A percentile compares a stretch with the other conserved stretches of the same genome.
Conservation (phyloP, 1,140 invertebrate genomes). For the Eufriesea mexicana region DNA sequence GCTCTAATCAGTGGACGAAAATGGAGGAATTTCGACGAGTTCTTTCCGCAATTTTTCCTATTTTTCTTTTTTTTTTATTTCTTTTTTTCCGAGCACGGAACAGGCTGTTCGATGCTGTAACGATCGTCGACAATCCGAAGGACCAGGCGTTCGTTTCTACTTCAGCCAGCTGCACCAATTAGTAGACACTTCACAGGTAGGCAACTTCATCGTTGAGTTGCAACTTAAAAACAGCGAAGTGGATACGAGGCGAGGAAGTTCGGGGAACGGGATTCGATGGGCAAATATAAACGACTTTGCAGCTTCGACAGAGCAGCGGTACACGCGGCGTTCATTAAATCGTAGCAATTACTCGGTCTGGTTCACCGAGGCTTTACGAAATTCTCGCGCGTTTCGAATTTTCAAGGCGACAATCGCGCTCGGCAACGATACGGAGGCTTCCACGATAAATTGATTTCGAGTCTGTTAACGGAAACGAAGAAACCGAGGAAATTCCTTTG, state of each 20-base stretch:
- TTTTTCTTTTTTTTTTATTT: too few species aligned
- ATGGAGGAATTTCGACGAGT: too few species aligned
- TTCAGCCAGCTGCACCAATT: constrained; percentile 34
- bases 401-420: background rate
- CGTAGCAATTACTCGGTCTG: constrained; percentile 37
- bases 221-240: constrained; percentile 40
- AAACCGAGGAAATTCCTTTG: background rate
- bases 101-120: constrained; percentile 2
- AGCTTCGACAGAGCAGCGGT: constrained; percentile 10
- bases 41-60: too few species aligned
- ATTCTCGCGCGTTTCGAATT: constrained; percentile 18
- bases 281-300: constrained; percentile 32
- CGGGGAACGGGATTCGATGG: constrained; percentile 7
- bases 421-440: background rate
- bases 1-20: background rate
- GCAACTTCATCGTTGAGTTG: constrained; percentile 22
- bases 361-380: constrained; percentile 27
- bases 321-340: constrained; percentile 31
- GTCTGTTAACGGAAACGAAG: background rate
- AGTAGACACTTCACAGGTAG: constrained; percentile 38
- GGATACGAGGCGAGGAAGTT: constrained; percentile 27
- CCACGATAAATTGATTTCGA: background rate
- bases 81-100: background rate
- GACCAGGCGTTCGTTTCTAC: constrained; percentile 12
- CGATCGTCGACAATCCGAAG: constrained; percentile 13